Percentiles rank a stretch among this genome's conserved stretches.
These are phyloP conservation scores for Lophius americanus DNA, from an alignment of 2,797 vertebrate genomes.

Conservation along the genomic window DNA sequence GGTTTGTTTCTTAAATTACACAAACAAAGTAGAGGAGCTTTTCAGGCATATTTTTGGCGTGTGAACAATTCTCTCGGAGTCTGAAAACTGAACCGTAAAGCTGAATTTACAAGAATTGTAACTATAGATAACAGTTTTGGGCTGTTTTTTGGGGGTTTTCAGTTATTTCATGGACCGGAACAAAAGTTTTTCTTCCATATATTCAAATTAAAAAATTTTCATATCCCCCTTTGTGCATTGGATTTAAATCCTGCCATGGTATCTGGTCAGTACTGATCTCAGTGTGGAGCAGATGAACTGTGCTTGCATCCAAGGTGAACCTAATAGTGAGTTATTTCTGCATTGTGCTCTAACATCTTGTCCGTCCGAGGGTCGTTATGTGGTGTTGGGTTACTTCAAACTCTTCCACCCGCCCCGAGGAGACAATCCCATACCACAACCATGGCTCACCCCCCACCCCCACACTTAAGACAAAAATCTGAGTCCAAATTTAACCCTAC, in stretches of 20 bases:
- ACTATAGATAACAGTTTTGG: neutral
- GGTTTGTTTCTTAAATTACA: neutral
- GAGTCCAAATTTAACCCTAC: slow-evolving; percentile 53
- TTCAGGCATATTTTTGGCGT: neutral
- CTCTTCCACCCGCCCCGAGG: slow-evolving; percentile 23
- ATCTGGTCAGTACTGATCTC: neutral
- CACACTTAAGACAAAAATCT: slow-evolving; percentile 48
- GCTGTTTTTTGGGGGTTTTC: neutral
- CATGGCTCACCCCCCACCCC: slow-evolving; percentile 9
- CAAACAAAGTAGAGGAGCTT: neutral
- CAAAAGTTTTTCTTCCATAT: neutral
- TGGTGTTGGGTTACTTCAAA: slow-evolving; percentile 69
- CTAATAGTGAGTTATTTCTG: slow-evolving; percentile 63
- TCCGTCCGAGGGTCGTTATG: slow-evolving; percentile 63
- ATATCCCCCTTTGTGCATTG: neutral
- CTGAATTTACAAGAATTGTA: too few species aligned
- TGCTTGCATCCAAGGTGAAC: slow-evolving; percentile 24
- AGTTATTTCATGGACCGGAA: neutral
- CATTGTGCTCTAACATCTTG: slow-evolving; percentile 65
- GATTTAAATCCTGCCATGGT: neutral
- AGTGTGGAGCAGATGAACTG: slow-evolving; percentile 15
- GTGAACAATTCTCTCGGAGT: too few species aligned
- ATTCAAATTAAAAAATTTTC: neutral
- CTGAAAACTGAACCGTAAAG: too few species aligned
- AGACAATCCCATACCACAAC: slow-evolving; percentile 56